Evolutionary conservation across 92 coral and sea anemone species (phyloP), one percentile per base, ranked within the genome.

Genomic region (Hydrozoanthus gracilis): DNA sequence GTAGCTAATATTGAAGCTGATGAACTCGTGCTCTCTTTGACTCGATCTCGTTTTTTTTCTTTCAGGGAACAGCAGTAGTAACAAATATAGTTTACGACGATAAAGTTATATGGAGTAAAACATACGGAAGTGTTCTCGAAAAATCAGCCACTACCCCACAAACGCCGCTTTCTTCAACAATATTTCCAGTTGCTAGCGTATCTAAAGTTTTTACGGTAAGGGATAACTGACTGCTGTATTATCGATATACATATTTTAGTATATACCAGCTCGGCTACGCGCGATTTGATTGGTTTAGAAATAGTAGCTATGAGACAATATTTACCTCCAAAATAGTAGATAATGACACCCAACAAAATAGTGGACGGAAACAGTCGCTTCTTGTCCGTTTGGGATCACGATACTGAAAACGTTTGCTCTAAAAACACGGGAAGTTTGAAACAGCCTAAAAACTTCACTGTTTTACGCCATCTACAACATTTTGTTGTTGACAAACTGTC

Each of bases 191-290:
- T 46, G 99, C 99, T 14, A 96, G 99, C 77, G 90, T 95, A 8
- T 83, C 95, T 3, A 96, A 96, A 88, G 92, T 93, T 50, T 76
- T 96, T 20, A 95, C 99, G 90, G 99, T 96, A 82, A 88, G 95
- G 55, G 7, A 62, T 14, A 11, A 62, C 39, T 27, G 39, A 27
- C 39, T 27, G 39, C 39, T 27, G 39, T 27, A 27, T 27, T 27
- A 27, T 27, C 39, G 39, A 27, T 27, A 2, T 71, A 16, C 54
- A 5, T 35, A 64, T 35, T n/a, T 64, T 64, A 77, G 3, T 5
- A 77, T 11, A 27, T 0, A 27, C 39, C 39, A 27, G 39, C 39
- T 27, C 39, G 39, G 39, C 39, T 27, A 27, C 1, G 39, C 39
- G 39, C 39, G 39, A 27, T 27, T 27, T 27, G 39, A 27, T 27